phyloP scores from a whole-genome alignment of 2,113 vertebrate genomes.

The Carettochelys insculpta region DNA sequence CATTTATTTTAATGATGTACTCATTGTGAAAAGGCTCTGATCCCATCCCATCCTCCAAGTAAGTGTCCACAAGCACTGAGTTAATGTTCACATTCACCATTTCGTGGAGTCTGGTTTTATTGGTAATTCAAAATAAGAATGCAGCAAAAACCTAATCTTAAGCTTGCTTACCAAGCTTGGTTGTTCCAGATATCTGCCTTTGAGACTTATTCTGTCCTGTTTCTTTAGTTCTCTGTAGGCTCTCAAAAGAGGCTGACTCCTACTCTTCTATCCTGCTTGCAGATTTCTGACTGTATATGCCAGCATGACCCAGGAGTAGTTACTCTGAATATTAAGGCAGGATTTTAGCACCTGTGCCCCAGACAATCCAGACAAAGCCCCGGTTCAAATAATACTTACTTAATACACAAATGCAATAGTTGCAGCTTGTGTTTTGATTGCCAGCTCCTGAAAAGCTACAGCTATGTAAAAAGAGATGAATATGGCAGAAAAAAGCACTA shows the following conservation, averaged over 20 bases:
- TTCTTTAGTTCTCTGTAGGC: not conserved
- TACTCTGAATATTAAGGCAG: not conserved
- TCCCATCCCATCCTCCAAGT: not conserved
- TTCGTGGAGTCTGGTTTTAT: not conserved
- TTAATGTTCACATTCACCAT: not conserved
- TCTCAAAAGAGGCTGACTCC: not conserved
- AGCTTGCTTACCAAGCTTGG: not conserved
- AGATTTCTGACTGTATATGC: not conserved
- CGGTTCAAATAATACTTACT: not conserved
- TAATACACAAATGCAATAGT: not conserved
- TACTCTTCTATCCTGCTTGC: fast-evolving
- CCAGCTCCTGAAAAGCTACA: slow-evolving; percentile 5
- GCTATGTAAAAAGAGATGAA: not conserved
- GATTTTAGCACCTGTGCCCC: not conserved
- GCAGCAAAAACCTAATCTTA: not conserved
- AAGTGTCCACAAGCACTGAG: not conserved
- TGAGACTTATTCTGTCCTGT: not conserved
- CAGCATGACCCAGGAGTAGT: not conserved
- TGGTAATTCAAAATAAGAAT: not conserved
- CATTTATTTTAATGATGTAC: not conserved
- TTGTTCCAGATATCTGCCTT: not conserved
- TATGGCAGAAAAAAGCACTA: not conserved
- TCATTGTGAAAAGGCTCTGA: not conserved
- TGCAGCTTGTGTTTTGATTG: slow-evolving; percentile 11
- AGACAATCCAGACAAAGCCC: not conserved